Conservation (phyloP, 2,888 invertebrate genomes). For the Eristalis pertinax region DNA sequence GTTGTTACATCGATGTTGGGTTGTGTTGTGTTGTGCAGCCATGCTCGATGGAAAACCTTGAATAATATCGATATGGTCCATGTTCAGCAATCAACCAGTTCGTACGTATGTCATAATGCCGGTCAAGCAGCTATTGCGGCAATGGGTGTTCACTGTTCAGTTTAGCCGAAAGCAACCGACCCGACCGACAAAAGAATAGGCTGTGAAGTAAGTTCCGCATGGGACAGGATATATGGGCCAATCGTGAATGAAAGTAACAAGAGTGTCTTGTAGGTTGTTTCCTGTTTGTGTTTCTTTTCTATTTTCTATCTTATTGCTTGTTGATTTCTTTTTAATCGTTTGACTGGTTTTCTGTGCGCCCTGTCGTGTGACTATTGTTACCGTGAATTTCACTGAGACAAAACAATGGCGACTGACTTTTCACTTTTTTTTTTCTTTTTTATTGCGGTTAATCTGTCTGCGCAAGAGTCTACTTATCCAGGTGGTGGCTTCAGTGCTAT, state of each 20-base stretch:
- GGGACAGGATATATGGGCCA: conserved; percentile 66
- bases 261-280: conserved; percentile 31
- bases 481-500: not conserved
- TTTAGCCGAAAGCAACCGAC: conserved; percentile 22
- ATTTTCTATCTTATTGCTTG: not conserved
- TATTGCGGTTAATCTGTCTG: conserved; percentile 23
- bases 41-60: conserved; percentile 54
- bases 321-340: conserved; percentile 14
- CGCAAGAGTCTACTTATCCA: conserved; percentile 12
- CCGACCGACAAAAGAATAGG: conserved; percentile 7
- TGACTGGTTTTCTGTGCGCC: conserved; percentile 17
- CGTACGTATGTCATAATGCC: conserved; percentile 49
- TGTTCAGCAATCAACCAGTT: conserved; percentile 10
- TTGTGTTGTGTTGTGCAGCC: not conserved
- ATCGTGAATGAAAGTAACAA: conserved; percentile 54
- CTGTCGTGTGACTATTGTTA: conserved; percentile 19
- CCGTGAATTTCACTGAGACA: conserved; percentile 31
- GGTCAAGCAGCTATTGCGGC: conserved; percentile 37
- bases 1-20: conserved; percentile 23
- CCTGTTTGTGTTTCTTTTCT: conserved; percentile 15
- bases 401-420: conserved; percentile 25
- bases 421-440: conserved; percentile 33
- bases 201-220: conserved; percentile 38
- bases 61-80: conserved; percentile 60
- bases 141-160: conserved; percentile 1